These are phyloP conservation scores for Cyanistes caeruleus DNA, from an alignment of 2,113 vertebrate species.

Conservation along the genomic window DNA sequence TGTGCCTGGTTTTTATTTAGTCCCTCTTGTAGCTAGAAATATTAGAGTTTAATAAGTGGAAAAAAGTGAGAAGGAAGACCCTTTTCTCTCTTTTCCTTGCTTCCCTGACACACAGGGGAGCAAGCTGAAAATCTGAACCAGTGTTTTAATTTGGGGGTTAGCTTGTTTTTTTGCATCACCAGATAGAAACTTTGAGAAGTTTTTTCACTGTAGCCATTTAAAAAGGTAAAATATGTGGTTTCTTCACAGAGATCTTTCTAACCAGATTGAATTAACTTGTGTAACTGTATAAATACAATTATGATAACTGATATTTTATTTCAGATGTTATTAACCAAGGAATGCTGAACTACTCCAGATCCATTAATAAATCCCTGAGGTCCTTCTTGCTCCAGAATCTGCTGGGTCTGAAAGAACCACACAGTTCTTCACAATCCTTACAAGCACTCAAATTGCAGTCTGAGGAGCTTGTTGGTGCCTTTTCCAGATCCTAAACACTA, in stretches of 20 bases:
- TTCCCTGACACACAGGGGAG: slow-evolving; percentile 13
- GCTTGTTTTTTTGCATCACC: neutral
- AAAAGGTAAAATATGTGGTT: slow-evolving; percentile 71
- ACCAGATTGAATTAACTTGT: slow-evolving; percentile 67
- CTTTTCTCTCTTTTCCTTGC: slow-evolving; percentile 7
- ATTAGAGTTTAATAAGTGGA: slow-evolving; percentile 18
- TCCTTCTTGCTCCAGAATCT: neutral
- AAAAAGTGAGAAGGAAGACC: slow-evolving; percentile 26
- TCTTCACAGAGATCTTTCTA: slow-evolving; percentile 73
- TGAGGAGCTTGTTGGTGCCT: neutral
- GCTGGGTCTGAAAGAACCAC: neutral
- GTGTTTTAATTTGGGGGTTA: slow-evolving; percentile 67
- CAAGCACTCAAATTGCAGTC: neutral
- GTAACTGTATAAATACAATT: slow-evolving; percentile 58
- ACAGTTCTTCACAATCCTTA: neutral
- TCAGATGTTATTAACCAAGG: slow-evolving; percentile 58
- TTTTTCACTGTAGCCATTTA: slow-evolving; percentile 62
- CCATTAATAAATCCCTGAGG: slow-evolving; percentile 15
- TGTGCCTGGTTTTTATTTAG: slow-evolving; percentile 53
- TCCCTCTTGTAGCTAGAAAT: slow-evolving; percentile 41
- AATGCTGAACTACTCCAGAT: slow-evolving; percentile 31
- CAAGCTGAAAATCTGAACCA: slow-evolving; percentile 12
- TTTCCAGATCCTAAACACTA: neutral
- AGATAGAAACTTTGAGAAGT: slow-evolving; percentile 58
- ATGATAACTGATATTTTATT: slow-evolving; percentile 67